These are phyloP conservation scores for Achroia grisella DNA, from an alignment of 1,140 invertebrate species.

Conservation along the genomic window DNA sequence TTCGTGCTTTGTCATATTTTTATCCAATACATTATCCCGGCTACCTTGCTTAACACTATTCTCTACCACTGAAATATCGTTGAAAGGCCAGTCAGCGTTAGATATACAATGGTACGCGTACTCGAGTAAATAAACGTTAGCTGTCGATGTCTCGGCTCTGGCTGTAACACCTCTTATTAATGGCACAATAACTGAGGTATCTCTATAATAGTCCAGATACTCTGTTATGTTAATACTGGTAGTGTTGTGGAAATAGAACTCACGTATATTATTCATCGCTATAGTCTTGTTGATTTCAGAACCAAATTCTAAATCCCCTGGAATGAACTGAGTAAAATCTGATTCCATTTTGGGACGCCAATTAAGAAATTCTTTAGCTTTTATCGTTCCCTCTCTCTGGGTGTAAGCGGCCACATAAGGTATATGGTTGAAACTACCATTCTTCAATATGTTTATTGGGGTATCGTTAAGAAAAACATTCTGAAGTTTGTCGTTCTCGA, in stretches of 20 bases:
- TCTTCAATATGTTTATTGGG: conserved; percentile 41
- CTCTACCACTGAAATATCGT: conserved; percentile 38
- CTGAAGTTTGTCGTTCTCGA: conserved; percentile 38
- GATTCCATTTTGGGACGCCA: conserved; percentile 45
- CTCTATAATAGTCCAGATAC: conserved; percentile 53
- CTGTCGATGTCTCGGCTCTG: conserved; percentile 31
- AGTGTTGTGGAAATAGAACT: conserved; percentile 44
- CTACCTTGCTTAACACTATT: conserved; percentile 39
- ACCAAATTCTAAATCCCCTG: conserved; percentile 36
- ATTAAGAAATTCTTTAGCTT: conserved; percentile 31
- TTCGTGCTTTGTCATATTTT: conserved; percentile 26
- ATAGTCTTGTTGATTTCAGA: conserved; percentile 21
- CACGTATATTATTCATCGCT: conserved; percentile 26
- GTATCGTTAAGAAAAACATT: conserved; percentile 38
- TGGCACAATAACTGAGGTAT: conserved; percentile 40
- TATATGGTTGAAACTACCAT: conserved; percentile 45
- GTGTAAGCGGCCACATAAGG: conserved; percentile 47
- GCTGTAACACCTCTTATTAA: conserved; percentile 36
- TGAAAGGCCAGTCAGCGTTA: conserved; percentile 40
- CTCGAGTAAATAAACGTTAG: conserved; percentile 37
- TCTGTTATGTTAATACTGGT: conserved; percentile 45
- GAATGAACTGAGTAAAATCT: conserved; percentile 48
- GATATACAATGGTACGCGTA: conserved; percentile 36
- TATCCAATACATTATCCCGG: conserved; percentile 47
- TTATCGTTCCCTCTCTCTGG: conserved; percentile 50